Evolutionary conservation across 2,113 vertebrate species (phyloP).

Genomic region (Thryonomys swinderianus): DNA sequence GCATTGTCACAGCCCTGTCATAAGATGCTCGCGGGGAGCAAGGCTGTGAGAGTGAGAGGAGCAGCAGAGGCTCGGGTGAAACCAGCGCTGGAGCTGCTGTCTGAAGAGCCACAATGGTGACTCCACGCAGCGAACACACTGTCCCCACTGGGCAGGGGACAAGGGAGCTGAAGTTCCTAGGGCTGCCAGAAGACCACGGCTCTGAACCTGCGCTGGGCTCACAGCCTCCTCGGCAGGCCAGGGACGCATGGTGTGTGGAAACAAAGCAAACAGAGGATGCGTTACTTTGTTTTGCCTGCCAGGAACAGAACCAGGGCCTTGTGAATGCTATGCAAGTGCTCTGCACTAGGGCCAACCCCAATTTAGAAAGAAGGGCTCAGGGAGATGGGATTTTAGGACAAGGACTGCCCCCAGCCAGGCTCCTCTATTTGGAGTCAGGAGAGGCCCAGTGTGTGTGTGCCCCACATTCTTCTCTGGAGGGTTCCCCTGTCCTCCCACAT

Average conservation of each 20-base stretch:
- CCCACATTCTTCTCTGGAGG: neutral
- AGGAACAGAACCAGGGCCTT: neutral
- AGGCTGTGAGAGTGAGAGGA: neutral
- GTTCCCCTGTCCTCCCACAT: neutral
- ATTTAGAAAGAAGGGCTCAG: neutral
- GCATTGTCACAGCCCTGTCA: too few species aligned
- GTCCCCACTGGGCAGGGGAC: neutral
- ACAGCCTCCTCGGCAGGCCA: neutral
- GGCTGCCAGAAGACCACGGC: too few species aligned
- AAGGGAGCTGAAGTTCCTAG: neutral
- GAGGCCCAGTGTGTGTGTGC: neutral
- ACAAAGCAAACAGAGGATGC: neutral
- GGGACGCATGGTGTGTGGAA: neutral
- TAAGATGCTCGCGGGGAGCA: neutral
- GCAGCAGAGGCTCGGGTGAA: neutral
- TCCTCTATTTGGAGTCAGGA: neutral
- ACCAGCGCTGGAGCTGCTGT: neutral
- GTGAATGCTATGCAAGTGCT: neutral
- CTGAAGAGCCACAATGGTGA: neutral
- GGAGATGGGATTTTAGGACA: neutral
- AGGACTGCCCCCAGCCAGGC: neutral
- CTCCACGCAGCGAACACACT: accelerated
- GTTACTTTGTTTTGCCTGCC: neutral
- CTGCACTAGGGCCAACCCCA: neutral
- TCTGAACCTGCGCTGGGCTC: neutral